Evolutionary conservation across 2,888 invertebrate genomes (phyloP).

Genomic region (Cryptophagus acutangulus): DNA sequence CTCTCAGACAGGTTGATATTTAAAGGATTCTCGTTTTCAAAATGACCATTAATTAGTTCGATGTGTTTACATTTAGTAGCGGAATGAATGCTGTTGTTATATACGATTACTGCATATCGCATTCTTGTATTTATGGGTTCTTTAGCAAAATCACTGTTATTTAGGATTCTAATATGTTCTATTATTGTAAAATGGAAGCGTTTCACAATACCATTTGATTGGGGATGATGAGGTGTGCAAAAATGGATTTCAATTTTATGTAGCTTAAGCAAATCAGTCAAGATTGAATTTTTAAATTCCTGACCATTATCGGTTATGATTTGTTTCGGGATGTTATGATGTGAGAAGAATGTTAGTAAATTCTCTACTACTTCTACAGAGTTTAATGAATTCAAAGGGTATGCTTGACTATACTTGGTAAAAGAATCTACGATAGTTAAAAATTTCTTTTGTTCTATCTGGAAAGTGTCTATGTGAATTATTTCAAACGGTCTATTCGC

Average conservation of each 20-base stretch:
- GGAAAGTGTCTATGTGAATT: slow-evolving; percentile 17
- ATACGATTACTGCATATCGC: slow-evolving; percentile 14
- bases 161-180: slow-evolving; percentile 16
- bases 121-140: slow-evolving; percentile 10
- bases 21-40: slow-evolving; percentile 14
- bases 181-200: slow-evolving; percentile 16
- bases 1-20: slow-evolving; percentile 15
- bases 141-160: slow-evolving; percentile 10
- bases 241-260: slow-evolving; percentile 24
- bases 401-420: slow-evolving; percentile 23
- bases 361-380: slow-evolving; percentile 19
- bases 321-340: slow-evolving; percentile 18
- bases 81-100: slow-evolving; percentile 19
- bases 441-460: slow-evolving; percentile 15
- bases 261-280: slow-evolving; percentile 19
- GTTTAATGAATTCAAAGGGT: slow-evolving; percentile 12
- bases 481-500: slow-evolving; percentile 16
- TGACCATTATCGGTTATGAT: slow-evolving; percentile 24
- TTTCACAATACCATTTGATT: slow-evolving; percentile 22
- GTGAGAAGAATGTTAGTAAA: slow-evolving; percentile 20
- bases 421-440: slow-evolving; percentile 24
- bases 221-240: slow-evolving; percentile 18
- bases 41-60: slow-evolving; percentile 19
- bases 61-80: slow-evolving; percentile 17
- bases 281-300: slow-evolving; percentile 21